Base-by-base conservation (phyloP, 2,113 vertebrate species). In the Proterorhinus semilunaris region DNA sequence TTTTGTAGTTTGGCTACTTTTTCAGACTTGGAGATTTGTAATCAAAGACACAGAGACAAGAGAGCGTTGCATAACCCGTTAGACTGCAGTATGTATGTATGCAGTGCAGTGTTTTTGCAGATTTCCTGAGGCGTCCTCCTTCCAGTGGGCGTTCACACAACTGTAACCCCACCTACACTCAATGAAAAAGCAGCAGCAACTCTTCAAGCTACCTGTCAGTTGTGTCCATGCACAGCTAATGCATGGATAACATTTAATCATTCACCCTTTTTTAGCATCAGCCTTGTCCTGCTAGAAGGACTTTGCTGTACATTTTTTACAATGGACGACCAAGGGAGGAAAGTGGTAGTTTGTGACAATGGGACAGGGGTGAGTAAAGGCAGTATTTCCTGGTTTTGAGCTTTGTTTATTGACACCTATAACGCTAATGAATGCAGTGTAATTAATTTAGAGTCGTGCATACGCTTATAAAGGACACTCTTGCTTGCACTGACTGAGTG, bases 321-420 rank as follows among this genome's bases (percentile, higher is more conserved):
- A 69, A 98, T 98, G 96, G 96, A 98, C 91, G 95, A 93, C 73
- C 84, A 92, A 64, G 96, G 96, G 81, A 94, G 95, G 88, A 97
- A 94, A 82, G 96, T 98, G 90, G 94, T 96, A 78, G 96, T 98
- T 66, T 97, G 96, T 89, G 96, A 97, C 93, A 98, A 98, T 90
- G 96, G 96, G 68, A 97, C 96, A 1, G 96, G 96, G 94, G 96
- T 96, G 86, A 93, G 96, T 89, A 48, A 45, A 16, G 2, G 57
- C 0, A 8, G 9, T 3, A 44, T 61, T 61, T 61, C 36, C 42
- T 61, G 57, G 16, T 44, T 59, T 44, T 10, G 16, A 10, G 53
- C 10, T 10, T 27, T 44, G n/a, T 61, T 61, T 7, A 61, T 16
- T 61, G 7, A 16, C 36, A 15, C 8, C 27, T 42, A 13, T 42